A percentile compares a stretch with the other conserved stretches of the same genome.
These are phyloP conservation scores for Nematostella vectensis DNA, from an alignment of 92 coral and sea anemone species.

Conservation along the genomic window DNA sequence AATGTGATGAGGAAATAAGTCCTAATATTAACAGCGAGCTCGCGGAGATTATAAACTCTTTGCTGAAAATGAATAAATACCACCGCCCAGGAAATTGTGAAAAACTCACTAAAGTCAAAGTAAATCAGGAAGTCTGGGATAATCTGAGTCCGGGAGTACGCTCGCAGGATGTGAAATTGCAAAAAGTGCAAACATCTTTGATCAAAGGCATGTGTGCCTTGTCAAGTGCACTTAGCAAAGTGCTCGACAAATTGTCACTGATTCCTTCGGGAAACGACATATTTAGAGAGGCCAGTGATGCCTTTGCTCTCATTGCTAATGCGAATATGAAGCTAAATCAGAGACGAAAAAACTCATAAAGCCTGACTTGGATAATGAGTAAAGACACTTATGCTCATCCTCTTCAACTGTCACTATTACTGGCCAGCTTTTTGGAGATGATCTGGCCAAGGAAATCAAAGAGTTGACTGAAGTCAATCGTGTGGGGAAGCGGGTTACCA, in stretches of 20 bases:
- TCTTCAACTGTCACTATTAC: too few species aligned
- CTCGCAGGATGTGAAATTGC: too few species aligned
- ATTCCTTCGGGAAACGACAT: slow-evolving; percentile 23
- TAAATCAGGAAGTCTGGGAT: slow-evolving; percentile 42
- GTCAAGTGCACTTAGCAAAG: slow-evolving; percentile 15
- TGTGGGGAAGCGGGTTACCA: too few species aligned
- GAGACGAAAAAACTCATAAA: slow-evolving; percentile 33
- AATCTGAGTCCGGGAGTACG: slow-evolving; percentile 26
- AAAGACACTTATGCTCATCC: slow-evolving; percentile 14
- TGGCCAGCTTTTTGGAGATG: too few species aligned
- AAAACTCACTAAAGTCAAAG: slow-evolving; percentile 28
- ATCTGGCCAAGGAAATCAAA: too few species aligned
- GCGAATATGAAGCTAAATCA: slow-evolving; percentile 35
- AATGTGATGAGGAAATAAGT: slow-evolving; percentile 26
- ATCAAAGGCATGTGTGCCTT: too few species aligned
- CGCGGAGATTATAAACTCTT: slow-evolving; percentile 31
- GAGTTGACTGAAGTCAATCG: slow-evolving; percentile 43
- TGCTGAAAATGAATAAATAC: slow-evolving; percentile 31
- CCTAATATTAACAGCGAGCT: slow-evolving; percentile 33
- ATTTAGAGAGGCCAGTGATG: too few species aligned
- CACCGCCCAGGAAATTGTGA: slow-evolving; percentile 39
- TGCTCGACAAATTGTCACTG: slow-evolving; percentile 10
- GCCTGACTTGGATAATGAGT: slow-evolving; percentile 34
- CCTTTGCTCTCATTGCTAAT: too few species aligned
- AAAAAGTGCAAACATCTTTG: too few species aligned